Percentiles rank a stretch among this genome's conserved stretches.
phyloP scores from a whole-genome alignment of 1,140 invertebrate genomes.

The Cecropterus lyciades region DNA sequence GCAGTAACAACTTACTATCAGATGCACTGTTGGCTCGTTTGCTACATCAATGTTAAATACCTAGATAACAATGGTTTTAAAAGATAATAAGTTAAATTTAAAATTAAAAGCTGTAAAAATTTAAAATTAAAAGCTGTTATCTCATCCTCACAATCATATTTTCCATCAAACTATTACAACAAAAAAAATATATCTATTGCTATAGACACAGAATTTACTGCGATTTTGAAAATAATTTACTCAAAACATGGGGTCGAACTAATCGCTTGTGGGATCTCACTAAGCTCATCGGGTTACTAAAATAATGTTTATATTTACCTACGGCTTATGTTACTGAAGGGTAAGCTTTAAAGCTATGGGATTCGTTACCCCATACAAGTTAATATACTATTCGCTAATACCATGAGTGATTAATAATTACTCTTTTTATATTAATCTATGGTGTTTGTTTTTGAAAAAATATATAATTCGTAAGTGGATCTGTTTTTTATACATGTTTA shows the following conservation, averaged over 20 bases:
- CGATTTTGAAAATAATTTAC: neutral
- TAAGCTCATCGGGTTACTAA: conserved; percentile 79
- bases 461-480: too few relatives aligned
- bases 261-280: conserved; percentile 73
- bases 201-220: neutral
- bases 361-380: conserved; percentile 41
- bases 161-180: neutral
- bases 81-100: too few relatives aligned
- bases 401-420: conserved; percentile 2
- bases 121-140: too few relatives aligned
- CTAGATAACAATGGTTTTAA: too few relatives aligned
- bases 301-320: conserved; percentile 80
- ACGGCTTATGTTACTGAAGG: conserved; percentile 67
- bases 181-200: too few relatives aligned
- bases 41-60: too few relatives aligned
- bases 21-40: too few relatives aligned
- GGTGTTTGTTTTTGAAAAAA: too few relatives aligned
- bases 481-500: too few relatives aligned
- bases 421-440: neutral
- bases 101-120: too few relatives aligned
- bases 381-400: conserved; percentile 15
- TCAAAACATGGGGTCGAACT: conserved; percentile 52
- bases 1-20: too few relatives aligned
- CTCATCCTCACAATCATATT: too few relatives aligned
- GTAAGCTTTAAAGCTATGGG: conserved; percentile 59